Conservation (phyloP, 2,888 invertebrate genomes). For the Periphyllus acericola region DNA sequence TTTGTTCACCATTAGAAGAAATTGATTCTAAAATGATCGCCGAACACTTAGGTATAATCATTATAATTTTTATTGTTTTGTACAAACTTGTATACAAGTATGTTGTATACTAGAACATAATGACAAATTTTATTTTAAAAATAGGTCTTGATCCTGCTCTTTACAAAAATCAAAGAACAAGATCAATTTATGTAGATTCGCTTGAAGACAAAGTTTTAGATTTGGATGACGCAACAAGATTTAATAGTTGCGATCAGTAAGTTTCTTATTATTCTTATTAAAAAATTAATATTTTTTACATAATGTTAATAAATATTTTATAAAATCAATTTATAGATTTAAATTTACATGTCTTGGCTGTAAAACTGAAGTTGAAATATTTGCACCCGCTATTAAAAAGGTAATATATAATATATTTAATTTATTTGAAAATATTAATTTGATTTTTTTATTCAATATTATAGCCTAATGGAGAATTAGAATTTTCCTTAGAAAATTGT, state of each 20-base stretch:
- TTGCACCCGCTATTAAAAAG: slow-evolving; percentile 65
- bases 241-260: slow-evolving; percentile 38
- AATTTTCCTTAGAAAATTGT: slow-evolving; percentile 77
- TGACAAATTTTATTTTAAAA: slow-evolving; percentile 5
- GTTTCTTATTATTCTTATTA: not conserved
- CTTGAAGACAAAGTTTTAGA: slow-evolving; percentile 49
- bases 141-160: slow-evolving; percentile 40
- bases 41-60: slow-evolving; percentile 78
- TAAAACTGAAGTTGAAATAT: slow-evolving; percentile 68
- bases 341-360: slow-evolving; percentile 72
- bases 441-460: slow-evolving; percentile 17
- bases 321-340: slow-evolving; percentile 69
- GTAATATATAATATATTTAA: slow-evolving; percentile 34
- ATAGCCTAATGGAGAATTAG: slow-evolving; percentile 66
- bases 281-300: slow-evolving; percentile 14
- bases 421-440: not conserved
- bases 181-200: not conserved
- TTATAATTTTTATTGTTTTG: slow-evolving; percentile 63
- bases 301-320: not conserved
- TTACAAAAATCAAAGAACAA: slow-evolving; percentile 46
- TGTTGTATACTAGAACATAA: too few relatives aligned
- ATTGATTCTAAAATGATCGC: slow-evolving; percentile 91
- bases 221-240: slow-evolving; percentile 62
- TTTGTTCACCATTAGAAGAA: slow-evolving; percentile 95
- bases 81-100: not conserved